A percentile compares a stretch with the other conserved stretches of the same genome.
phyloP scores from a whole-genome alignment of 53 echinoderm and acorn worm species.

The Arbacia lixula region DNA sequence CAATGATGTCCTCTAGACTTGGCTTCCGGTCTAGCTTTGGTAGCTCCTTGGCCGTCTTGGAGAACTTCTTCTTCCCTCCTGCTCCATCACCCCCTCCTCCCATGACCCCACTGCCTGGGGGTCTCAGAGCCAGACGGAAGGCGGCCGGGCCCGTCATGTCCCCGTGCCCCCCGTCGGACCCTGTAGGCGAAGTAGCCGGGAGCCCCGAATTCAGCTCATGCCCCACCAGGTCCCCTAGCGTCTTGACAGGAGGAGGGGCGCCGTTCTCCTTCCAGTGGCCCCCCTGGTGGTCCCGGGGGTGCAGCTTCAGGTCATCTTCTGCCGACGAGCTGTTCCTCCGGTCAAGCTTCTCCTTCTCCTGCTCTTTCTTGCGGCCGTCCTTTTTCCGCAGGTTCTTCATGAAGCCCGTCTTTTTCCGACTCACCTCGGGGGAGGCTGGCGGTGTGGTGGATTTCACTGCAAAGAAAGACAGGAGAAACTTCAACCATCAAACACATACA shows the following conservation, averaged over 20 bases:
- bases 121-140: conserved; percentile 12
- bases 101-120: too few species aligned
- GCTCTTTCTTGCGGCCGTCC: conserved; percentile 53
- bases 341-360: conserved; percentile 39
- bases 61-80: conserved; percentile 17
- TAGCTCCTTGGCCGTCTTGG: conserved; percentile 47
- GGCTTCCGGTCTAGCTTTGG: conserved; percentile 56
- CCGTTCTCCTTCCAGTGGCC: conserved; percentile 83
- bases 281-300: conserved; percentile 41
- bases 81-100: conserved; percentile 9
- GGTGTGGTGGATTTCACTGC: conserved; percentile 64
- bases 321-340: conserved; percentile 57
- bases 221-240: conserved; percentile 61
- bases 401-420: conserved; percentile 66
- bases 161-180: conserved; percentile 61
- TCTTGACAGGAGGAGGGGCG: conserved; percentile 27
- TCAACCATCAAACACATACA: too few species aligned
- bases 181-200: conserved; percentile 56
- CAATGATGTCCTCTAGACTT: conserved; percentile 53
- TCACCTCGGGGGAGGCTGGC: conserved; percentile 74
- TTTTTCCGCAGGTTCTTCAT: conserved; percentile 73
- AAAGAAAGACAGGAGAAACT: too few species aligned
- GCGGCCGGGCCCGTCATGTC: conserved; percentile 46
- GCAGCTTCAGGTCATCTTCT: conserved; percentile 50
- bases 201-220: conserved; percentile 82